Percentiles rank a stretch among this genome's conserved stretches.
Evolutionary conservation across 2,888 invertebrate species (phyloP).

Genomic region (Melitaea athalia): DNA sequence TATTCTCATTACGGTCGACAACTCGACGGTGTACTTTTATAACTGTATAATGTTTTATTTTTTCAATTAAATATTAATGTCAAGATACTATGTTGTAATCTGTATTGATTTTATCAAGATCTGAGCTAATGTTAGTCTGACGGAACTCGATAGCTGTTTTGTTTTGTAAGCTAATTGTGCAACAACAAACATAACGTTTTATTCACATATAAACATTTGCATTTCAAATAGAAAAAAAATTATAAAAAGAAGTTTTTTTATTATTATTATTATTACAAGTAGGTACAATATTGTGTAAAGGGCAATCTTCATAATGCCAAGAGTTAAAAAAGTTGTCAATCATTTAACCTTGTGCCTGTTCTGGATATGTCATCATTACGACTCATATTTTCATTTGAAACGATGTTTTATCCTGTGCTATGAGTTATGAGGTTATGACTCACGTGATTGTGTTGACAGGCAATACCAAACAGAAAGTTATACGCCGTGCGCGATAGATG

Average conservation of each 20-base stretch:
- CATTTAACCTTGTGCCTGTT: conserved; percentile 2
- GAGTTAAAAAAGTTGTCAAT: conserved; percentile 8
- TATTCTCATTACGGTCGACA: not conserved
- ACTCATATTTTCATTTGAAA: not conserved
- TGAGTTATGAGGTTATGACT: too few species aligned
- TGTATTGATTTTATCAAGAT: not conserved
- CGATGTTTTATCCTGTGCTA: not conserved
- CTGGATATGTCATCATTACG: not conserved
- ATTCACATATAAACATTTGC: not conserved
- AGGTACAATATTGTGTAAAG: not conserved
- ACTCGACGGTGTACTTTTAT: not conserved
- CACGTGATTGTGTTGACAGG: not conserved
- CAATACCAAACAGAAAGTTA: not conserved
- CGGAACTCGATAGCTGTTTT: not conserved
- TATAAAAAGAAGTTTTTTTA: not conserved
- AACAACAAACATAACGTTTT: not conserved
- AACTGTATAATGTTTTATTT: not conserved
- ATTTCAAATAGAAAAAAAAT: not conserved
- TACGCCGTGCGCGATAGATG: not conserved
- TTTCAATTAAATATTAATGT: not conserved
- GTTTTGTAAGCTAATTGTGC: conserved; percentile 1
- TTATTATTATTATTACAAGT: not conserved
- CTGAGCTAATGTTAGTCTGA: conserved; percentile 1
- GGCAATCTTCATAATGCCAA: not conserved
- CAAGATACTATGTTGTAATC: not conserved